Percentiles rank a stretch among this genome's conserved stretches.
These are phyloP conservation scores for Ophion obscuratus DNA, from an alignment of 2,888 invertebrate species.

Conservation along the genomic window DNA sequence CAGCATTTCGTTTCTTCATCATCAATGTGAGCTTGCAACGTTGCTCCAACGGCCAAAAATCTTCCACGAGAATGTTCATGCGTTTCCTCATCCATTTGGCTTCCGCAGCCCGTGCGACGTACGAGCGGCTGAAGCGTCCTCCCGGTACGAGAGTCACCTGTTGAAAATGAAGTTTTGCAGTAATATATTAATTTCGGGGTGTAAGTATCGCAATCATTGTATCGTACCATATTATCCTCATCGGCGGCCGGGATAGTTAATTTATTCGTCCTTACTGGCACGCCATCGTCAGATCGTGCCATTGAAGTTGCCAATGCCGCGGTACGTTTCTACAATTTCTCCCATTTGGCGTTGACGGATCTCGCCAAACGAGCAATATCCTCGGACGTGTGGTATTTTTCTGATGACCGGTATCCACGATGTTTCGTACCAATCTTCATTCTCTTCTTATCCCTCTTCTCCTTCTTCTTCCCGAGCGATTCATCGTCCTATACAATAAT, in stretches of 20 bases:
- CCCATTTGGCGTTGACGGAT: too few relatives aligned
- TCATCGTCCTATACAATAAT: too few relatives aligned
- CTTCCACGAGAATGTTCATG: not conserved
- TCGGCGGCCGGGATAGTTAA: not conserved
- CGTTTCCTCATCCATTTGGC: not conserved
- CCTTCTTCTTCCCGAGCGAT: too few relatives aligned
- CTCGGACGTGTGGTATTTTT: too few relatives aligned
- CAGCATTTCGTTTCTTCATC: too few relatives aligned
- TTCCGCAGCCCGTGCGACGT: constrained; percentile 1
- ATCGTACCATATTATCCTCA: not conserved
- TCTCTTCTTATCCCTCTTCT: too few relatives aligned
- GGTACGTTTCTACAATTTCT: too few relatives aligned
- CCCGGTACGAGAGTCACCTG: not conserved
- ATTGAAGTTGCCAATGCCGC: too few relatives aligned
- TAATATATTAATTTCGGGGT: not conserved
- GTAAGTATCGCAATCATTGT: not conserved
- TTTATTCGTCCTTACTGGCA: not conserved
- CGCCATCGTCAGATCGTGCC: not conserved
- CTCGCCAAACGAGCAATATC: too few relatives aligned
- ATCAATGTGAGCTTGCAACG: too few relatives aligned
- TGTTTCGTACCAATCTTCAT: too few relatives aligned
- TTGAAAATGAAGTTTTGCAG: not conserved
- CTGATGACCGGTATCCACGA: too few relatives aligned
- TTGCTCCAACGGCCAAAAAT: not conserved
- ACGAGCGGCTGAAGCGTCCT: constrained; percentile 2